Conservation (phyloP, 2,888 invertebrate species). For the Mactromeris polynyma region DNA sequence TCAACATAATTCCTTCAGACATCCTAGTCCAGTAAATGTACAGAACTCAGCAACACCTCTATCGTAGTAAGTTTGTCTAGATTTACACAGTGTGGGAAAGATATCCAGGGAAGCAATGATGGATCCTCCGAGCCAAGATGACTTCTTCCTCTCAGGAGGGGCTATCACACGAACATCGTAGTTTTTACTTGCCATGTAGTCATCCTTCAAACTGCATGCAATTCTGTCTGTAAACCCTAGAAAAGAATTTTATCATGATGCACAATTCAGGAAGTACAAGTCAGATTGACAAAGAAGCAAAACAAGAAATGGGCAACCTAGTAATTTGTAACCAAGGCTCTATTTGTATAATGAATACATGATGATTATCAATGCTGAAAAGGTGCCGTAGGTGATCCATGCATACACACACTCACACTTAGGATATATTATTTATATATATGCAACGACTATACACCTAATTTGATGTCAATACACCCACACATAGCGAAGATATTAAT, state of each 20-base stretch:
- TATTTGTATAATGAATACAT: no score
- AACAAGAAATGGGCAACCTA: no score
- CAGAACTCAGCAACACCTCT: slow-evolving; percentile 34
- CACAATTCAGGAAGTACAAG: no score
- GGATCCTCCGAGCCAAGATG: slow-evolving; percentile 54
- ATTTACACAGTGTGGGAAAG: slow-evolving; percentile 39
- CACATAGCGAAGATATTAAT: no score
- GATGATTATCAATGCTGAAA: no score
- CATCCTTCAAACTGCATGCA: not conserved
- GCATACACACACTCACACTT: no score
- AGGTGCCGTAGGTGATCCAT: no score
- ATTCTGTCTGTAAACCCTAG: slow-evolving; percentile 16
- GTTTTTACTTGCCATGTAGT: not conserved
- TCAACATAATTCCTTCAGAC: not conserved
- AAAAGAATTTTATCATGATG: not conserved
- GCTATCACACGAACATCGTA: slow-evolving; percentile 22
- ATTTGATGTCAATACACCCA: no score
- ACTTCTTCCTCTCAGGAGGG: slow-evolving; percentile 54
- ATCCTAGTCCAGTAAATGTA: slow-evolving; percentile 22
- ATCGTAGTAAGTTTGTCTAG: slow-evolving; percentile 38
- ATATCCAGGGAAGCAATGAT: slow-evolving; percentile 34
- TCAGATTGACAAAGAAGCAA: not conserved
- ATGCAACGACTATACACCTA: no score
- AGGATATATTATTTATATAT: no score
- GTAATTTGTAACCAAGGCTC: no score